A percentile compares a stretch with the other conserved stretches of the same genome.
Conservation (phyloP, 2,888 invertebrate species). For the Hyles lineata region DNA sequence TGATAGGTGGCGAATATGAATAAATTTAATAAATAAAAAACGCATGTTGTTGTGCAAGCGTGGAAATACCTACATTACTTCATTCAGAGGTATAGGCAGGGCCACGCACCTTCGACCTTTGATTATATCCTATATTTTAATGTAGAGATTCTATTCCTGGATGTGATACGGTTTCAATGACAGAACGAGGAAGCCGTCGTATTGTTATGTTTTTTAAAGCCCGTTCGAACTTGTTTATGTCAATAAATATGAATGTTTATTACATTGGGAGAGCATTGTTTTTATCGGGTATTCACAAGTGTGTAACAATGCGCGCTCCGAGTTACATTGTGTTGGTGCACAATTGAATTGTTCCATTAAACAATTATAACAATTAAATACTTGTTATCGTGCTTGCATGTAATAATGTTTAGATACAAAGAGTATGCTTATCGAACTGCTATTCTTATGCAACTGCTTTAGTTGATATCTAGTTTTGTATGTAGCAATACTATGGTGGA, state of each 20-base stretch:
- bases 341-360: conserved; percentile 19
- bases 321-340: conserved; percentile 2
- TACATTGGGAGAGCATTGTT: conserved; percentile 2
- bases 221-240: background rate
- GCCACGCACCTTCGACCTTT: too few species aligned
- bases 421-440: background rate
- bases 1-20: too few species aligned
- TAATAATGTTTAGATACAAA: background rate
- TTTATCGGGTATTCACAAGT: conserved; percentile 1
- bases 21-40: too few species aligned
- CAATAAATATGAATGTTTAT: conserved; percentile 8
- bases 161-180: background rate
- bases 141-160: too few species aligned
- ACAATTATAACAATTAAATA: conserved; percentile 18
- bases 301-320: background rate
- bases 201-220: background rate
- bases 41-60: too few species aligned
- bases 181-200: background rate
- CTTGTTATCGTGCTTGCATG: background rate
- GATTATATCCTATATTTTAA: too few species aligned
- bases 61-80: too few species aligned
- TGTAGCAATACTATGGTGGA: too few species aligned
- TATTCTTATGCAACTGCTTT: too few species aligned
- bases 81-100: too few species aligned
- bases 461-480: too few species aligned